These are phyloP conservation scores for Episyrphus balteatus DNA, from an alignment of 1,140 invertebrate genomes.

Conservation along the genomic window DNA sequence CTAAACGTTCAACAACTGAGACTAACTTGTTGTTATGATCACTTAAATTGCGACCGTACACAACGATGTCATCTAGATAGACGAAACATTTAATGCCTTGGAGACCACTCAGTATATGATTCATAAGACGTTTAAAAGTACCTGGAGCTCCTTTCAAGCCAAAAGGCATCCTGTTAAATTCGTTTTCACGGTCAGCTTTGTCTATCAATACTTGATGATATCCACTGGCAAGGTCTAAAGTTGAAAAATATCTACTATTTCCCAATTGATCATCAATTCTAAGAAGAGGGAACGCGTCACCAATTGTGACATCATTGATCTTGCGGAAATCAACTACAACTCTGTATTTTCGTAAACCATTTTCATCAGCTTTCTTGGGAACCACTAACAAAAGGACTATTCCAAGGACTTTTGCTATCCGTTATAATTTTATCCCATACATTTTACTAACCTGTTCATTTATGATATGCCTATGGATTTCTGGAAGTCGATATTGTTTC, in stretches of 20 bases:
- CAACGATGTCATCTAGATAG: slow-evolving; percentile 21
- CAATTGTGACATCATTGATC: slow-evolving; percentile 14
- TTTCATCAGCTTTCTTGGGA: slow-evolving; percentile 5
- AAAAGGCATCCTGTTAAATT: slow-evolving; percentile 38
- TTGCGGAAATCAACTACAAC: too few relatives aligned
- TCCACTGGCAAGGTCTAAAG: slow-evolving; percentile 34
- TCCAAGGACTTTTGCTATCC: background rate
- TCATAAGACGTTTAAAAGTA: slow-evolving; percentile 16
- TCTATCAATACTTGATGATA: slow-evolving; percentile 39
- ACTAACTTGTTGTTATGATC: slow-evolving; percentile 5
- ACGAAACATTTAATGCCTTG: slow-evolving; percentile 6
- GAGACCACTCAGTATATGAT: slow-evolving; percentile 10
- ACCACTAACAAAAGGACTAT: slow-evolving; percentile 7
- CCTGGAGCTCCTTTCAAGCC: slow-evolving; percentile 28
- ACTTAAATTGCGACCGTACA: slow-evolving; percentile 13
- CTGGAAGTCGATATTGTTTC: slow-evolving; percentile 13
- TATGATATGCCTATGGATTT: slow-evolving; percentile 20
- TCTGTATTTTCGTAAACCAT: background rate
- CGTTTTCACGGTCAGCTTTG: slow-evolving; percentile 23
- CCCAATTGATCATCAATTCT: slow-evolving; percentile 33
- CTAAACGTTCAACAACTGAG: background rate
- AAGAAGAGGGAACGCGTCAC: slow-evolving; percentile 42
- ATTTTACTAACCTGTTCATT: slow-evolving; percentile 20
- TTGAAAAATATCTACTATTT: slow-evolving; percentile 27
- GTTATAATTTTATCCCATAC: slow-evolving; percentile 7